Percentiles rank a stretch among this genome's conserved stretches.
phyloP scores from a whole-genome alignment of 2,888 invertebrate species.

The Heteromurus nitidus region DNA sequence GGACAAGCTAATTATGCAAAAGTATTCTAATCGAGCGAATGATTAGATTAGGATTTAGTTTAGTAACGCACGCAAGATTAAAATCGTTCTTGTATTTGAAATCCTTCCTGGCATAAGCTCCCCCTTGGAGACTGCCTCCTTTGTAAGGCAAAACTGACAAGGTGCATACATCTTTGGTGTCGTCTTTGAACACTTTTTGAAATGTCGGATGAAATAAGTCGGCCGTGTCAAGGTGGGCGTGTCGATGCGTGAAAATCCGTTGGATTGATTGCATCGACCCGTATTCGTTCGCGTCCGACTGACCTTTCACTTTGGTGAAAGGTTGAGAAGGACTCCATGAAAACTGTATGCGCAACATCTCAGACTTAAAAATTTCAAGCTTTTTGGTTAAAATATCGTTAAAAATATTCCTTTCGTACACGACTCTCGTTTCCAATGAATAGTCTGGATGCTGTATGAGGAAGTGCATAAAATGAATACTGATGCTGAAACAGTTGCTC shows the following conservation, averaged over 20 bases:
- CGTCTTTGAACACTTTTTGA: too few species aligned
- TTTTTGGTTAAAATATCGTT: too few species aligned
- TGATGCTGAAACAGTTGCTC: conserved; percentile 6
- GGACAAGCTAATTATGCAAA: too few species aligned
- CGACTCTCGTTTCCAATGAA: conserved; percentile 3
- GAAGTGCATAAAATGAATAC: conserved; percentile 33
- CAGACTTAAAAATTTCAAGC: too few species aligned
- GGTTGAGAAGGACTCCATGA: too few species aligned
- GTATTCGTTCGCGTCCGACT: background rate
- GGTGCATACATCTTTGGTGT: too few species aligned
- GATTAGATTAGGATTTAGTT: too few species aligned
- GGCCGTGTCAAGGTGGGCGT: conserved; percentile 32
- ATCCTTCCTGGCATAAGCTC: conserved; percentile 18
- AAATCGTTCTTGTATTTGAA: conserved; percentile 16
- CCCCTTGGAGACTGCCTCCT: conserved; percentile 17
- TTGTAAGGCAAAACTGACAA: conserved; percentile 15
- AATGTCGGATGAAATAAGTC: conserved; percentile 27
- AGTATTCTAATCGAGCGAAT: too few species aligned
- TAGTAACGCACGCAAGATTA: conserved; percentile 37
- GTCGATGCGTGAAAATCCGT: background rate
- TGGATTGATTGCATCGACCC: conserved; percentile 2
- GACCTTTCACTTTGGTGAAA: background rate
- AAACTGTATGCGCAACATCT: too few species aligned
- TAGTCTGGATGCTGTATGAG: background rate
- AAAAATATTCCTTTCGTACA: too few species aligned